Evolutionary conservation across 2,113 vertebrate species (phyloP).

Genomic region (Ailuropoda melanoleuca): DNA sequence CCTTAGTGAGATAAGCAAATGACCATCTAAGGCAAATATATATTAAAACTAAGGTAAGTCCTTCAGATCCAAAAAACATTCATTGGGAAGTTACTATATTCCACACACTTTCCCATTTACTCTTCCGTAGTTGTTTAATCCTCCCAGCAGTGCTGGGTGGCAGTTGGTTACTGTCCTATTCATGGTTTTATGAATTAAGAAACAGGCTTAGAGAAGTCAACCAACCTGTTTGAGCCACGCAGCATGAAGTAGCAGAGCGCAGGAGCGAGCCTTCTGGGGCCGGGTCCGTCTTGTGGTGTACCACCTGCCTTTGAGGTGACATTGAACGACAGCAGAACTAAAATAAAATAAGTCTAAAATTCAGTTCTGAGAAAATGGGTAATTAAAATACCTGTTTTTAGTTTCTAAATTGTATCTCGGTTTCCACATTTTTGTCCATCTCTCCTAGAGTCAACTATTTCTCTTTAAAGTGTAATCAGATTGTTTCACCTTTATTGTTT

Average conservation of each 20-base stretch:
- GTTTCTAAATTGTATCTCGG: background rate
- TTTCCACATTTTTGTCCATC: background rate
- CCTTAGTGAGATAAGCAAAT: background rate
- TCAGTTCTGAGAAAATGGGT: background rate
- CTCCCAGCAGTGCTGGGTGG: background rate
- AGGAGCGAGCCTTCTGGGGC: background rate
- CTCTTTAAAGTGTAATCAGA: background rate
- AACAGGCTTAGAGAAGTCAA: background rate
- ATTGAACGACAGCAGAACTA: background rate
- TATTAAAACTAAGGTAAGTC: background rate
- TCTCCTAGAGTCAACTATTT: background rate
- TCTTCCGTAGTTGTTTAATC: background rate
- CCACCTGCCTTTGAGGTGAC: background rate
- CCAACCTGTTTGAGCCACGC: background rate
- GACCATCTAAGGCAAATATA: background rate
- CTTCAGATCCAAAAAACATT: background rate
- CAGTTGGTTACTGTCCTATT: background rate
- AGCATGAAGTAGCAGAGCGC: background rate
- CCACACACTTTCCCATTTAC: background rate
- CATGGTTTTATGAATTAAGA: slow-evolving; percentile 13
- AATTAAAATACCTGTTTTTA: background rate
- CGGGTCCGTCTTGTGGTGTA: background rate
- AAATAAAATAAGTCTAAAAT: background rate
- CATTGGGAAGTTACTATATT: background rate
- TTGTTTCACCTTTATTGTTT: background rate